Base-by-base conservation (phyloP, 2,888 invertebrate species). In the Ochlodes sylvanus region DNA sequence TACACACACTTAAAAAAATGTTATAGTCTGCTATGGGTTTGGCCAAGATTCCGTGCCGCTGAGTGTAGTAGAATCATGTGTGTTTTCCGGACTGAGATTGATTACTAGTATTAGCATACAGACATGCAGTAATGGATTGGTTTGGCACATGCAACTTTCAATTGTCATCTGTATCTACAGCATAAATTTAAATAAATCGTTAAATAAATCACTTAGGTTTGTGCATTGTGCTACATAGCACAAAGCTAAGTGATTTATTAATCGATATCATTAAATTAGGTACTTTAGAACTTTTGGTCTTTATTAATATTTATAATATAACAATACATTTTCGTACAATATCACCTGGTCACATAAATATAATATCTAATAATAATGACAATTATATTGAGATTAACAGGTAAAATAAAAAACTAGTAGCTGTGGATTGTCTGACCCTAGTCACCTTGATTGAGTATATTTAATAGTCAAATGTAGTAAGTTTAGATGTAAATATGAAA, bases 31-130 rank as follows among this genome's bases (percentile, higher is more conserved):
- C n/a, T n/a, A n/a, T n/a, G n/a, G n/a, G n/a, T n/a, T n/a, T n/a
- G n/a, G n/a, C n/a, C n/a, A n/a, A n/a, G n/a, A n/a, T n/a, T n/a
- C n/a, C n/a, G n/a, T n/a, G n/a, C n/a, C n/a, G n/a, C n/a, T n/a
- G n/a, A n/a, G n/a, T n/a, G n/a, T n/a, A 77, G 72, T 71, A 69
- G 72, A 71, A 73, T 71, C 74, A 77, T 75, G 65, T 70, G 60
- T 69, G 69, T 65, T 71, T 72, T 70, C 74, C 72, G 58, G 63
- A 57, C 61, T 47, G 41, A 60, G 63, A 69, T 60, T 34, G 5
- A 64, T 69, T 47, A 21, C 21, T 55, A 21, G 44, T 63, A 63
- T 63, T 63, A 55, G 21, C 60, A 52, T 64, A 69, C 54, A 52
- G 57, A 68, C 50, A 38, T 34, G 12, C 38, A 58, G 38, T 58